These are phyloP conservation scores for Bombyx mandarina DNA, from an alignment of 1,140 invertebrate species.

Conservation along the genomic window DNA sequence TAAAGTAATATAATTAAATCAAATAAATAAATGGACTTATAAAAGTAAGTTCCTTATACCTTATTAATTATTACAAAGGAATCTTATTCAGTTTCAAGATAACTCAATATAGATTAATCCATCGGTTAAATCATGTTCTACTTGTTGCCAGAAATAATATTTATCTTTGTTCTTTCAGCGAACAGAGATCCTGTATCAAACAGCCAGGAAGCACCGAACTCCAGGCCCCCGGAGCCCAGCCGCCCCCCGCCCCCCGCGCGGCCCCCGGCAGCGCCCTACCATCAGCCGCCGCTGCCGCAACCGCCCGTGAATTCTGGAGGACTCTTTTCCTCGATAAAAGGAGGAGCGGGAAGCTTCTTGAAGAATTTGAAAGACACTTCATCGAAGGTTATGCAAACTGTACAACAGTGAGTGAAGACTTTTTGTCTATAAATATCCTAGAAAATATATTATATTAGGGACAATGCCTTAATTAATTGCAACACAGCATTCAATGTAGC, in stretches of 20 bases:
- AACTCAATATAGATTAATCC: too few relatives aligned
- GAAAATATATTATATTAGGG: not conserved
- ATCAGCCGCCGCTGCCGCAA: slow-evolving; percentile 39
- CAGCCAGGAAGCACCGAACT: slow-evolving; percentile 35
- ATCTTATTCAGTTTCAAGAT: too few relatives aligned
- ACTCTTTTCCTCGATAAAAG: slow-evolving; percentile 85
- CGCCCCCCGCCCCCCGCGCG: slow-evolving; percentile 42
- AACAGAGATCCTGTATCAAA: slow-evolving; percentile 29
- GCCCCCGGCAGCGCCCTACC: slow-evolving; percentile 39
- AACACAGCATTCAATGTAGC: too few relatives aligned
- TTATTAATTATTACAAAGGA: too few relatives aligned
- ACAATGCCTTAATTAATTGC: too few relatives aligned
- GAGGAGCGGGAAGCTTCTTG: slow-evolving; percentile 88
- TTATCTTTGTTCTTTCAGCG: slow-evolving; percentile 26
- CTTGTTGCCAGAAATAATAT: not conserved
- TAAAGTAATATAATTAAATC: too few relatives aligned
- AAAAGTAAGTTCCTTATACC: too few relatives aligned
- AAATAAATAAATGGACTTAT: too few relatives aligned
- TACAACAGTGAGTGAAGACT: slow-evolving; percentile 84
- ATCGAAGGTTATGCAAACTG: slow-evolving; percentile 95
- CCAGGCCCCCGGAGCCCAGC: slow-evolving; percentile 37
- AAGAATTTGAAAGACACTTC: slow-evolving; percentile 97
- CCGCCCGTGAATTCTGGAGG: slow-evolving; percentile 68
- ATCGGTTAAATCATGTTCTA: too few relatives aligned
- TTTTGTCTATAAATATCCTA: not conserved